Evolutionary conservation across 2,113 vertebrate genomes (phyloP).

Genomic region (Ahaetulla prasina): DNA sequence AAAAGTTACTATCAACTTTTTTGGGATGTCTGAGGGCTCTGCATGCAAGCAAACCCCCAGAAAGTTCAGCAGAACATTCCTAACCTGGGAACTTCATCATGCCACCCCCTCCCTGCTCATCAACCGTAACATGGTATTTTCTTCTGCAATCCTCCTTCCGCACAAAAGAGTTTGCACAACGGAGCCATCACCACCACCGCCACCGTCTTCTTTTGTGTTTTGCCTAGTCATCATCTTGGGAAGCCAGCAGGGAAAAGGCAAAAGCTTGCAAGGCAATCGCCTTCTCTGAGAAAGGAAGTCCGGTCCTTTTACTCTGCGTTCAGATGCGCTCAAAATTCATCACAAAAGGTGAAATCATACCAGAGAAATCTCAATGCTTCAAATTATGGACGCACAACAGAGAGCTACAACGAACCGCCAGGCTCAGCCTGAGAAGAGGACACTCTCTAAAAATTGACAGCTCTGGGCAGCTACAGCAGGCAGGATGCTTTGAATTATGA

Average conservation of each 20-base stretch:
- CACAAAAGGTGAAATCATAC: neutral
- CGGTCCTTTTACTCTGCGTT: neutral
- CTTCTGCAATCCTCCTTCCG: neutral
- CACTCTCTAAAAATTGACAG: neutral
- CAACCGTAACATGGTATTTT: neutral
- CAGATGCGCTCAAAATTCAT: neutral
- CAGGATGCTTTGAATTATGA: neutral
- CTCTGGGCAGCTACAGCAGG: neutral
- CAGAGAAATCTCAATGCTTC: neutral
- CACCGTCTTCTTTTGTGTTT: neutral
- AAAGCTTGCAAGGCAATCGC: neutral
- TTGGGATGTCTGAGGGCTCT: neutral
- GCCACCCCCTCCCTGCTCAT: neutral
- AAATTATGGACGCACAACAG: neutral
- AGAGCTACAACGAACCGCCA: neutral
- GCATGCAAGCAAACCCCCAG: neutral
- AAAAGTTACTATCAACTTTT: neutral
- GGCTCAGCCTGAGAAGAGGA: neutral
- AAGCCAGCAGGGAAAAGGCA: neutral
- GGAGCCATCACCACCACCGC: neutral
- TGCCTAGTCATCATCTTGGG: neutral
- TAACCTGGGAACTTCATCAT: neutral
- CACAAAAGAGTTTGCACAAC: neutral
- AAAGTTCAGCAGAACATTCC: neutral
- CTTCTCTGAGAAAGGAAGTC: neutral